These are phyloP conservation scores for Zosterops japonicus DNA, from an alignment of 2,113 vertebrate species.

Conservation along the genomic window DNA sequence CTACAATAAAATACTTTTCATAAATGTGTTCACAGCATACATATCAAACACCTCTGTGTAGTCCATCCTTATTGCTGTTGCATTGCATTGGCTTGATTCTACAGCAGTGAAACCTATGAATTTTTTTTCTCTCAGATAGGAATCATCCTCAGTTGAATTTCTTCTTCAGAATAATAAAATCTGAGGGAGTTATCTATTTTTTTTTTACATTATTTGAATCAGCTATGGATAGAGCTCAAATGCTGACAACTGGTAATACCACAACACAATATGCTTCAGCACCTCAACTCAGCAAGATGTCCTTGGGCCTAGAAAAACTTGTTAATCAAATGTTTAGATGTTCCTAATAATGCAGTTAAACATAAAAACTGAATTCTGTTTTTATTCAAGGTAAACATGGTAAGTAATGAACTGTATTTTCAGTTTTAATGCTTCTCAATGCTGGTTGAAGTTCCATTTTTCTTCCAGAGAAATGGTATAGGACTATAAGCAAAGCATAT, in stretches of 20 bases:
- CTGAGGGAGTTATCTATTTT: not conserved
- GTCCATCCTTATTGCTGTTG: not conserved
- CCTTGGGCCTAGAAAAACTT: not conserved
- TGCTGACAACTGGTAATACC: rapidly evolving
- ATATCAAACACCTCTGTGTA: not conserved
- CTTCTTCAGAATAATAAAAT: not conserved
- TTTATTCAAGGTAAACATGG: not conserved
- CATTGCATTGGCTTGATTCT: not conserved
- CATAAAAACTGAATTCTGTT: not conserved
- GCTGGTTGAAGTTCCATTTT: not conserved
- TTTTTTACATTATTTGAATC: not conserved
- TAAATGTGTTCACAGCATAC: not conserved
- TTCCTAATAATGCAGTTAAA: not conserved
- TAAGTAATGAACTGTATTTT: not conserved
- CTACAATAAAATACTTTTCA: not conserved
- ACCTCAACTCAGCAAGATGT: not conserved
- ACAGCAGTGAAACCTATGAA: not conserved
- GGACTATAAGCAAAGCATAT: not conserved
- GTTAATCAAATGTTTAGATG: not conserved
- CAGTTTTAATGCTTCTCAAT: not conserved
- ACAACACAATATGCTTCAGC: not conserved
- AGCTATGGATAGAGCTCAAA: not conserved
- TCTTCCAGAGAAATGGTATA: not conserved
- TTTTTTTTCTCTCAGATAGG: not conserved
- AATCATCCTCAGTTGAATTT: not conserved